These are phyloP conservation scores for Ganaspis sp. DNA, from an alignment of 1,140 invertebrate genomes.

Conservation along the genomic window DNA sequence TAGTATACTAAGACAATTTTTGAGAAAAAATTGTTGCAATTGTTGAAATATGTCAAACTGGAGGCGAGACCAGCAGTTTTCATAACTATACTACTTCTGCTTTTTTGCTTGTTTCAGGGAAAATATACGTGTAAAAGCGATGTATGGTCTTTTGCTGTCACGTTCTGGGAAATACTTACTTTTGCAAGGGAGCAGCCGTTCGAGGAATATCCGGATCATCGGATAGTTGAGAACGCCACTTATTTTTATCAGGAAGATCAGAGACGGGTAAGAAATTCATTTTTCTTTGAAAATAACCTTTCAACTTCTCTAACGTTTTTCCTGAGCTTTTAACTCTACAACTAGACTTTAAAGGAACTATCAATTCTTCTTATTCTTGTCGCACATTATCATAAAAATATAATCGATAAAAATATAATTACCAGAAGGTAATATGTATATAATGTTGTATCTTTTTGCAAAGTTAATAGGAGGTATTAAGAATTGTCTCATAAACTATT, in stretches of 20 bases:
- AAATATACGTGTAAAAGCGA: constrained; percentile 91
- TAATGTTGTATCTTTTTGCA: too few relatives aligned
- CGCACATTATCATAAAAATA: too few relatives aligned
- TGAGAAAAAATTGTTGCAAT: background rate
- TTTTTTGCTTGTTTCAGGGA: constrained; percentile 75
- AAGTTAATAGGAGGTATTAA: too few relatives aligned
- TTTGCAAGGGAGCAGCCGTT: constrained; percentile 90
- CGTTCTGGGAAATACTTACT: constrained; percentile 92
- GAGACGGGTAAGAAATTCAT: constrained; percentile 76
- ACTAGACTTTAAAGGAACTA: background rate
- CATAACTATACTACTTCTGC: background rate
- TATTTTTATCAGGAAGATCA: constrained; percentile 83
- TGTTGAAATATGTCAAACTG: background rate
- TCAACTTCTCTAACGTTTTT: background rate
- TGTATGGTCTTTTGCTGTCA: constrained; percentile 93
- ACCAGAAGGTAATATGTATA: too few relatives aligned
- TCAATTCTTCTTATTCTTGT: background rate
- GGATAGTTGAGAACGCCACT: constrained; percentile 87
- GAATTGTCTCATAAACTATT: too few relatives aligned
- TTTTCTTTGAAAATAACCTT: background rate
- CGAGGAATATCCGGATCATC: constrained; percentile 85
- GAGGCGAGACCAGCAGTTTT: background rate
- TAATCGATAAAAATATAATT: too few relatives aligned
- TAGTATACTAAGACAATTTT: background rate
- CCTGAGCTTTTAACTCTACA: background rate